Base-by-base conservation (phyloP, 1,140 invertebrate genomes). In the Bombus affinis region DNA sequence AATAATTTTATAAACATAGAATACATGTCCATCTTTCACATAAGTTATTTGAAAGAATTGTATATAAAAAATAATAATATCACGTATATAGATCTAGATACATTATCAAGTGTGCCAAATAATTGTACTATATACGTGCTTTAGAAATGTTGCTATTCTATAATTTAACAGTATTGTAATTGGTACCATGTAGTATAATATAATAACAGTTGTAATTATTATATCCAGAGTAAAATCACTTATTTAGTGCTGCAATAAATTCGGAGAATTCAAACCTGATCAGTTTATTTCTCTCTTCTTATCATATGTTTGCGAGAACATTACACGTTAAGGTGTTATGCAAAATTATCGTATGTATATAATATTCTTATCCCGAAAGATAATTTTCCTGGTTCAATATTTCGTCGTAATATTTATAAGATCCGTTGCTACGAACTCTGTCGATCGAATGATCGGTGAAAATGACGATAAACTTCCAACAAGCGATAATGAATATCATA, bases 21-120 rank as follows among this genome's bases (percentile, higher is more conserved):
- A 0, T 0, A 79, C 12, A 59, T 89, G 10, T 66, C 0, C 0
- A 53, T 8, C 3, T 53, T 53, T 53, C 47, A 53, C 1, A 53
- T 22, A 0, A 53, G 47, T 22, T 8, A 25, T 35, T 15, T 91
- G 9, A 5, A 22, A 42, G 6, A 90, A 59, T 37, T 91, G 25
- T 78, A 77, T n/a, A 25, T 90, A 25, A 59, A n/a, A 18, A 73
- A 80, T 66, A 90, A 81, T 57, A 4, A 8, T 4, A n/a, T 90
- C 2, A 59, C 2, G 1, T 8, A 22, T 2, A 74, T 88, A 28
- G 25, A 66, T 8, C 3, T 28, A 4, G 1, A 44, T 2, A 15
- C 71, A 12, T 39, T 90, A 0, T 12, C 35, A 6, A 8, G 0
- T 0, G 13, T 91, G 6, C 79, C 88, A 0, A 5, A 80, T 12